These are phyloP conservation scores for Malurus elegans DNA, from an alignment of 2,113 vertebrate species.

Conservation along the genomic window DNA sequence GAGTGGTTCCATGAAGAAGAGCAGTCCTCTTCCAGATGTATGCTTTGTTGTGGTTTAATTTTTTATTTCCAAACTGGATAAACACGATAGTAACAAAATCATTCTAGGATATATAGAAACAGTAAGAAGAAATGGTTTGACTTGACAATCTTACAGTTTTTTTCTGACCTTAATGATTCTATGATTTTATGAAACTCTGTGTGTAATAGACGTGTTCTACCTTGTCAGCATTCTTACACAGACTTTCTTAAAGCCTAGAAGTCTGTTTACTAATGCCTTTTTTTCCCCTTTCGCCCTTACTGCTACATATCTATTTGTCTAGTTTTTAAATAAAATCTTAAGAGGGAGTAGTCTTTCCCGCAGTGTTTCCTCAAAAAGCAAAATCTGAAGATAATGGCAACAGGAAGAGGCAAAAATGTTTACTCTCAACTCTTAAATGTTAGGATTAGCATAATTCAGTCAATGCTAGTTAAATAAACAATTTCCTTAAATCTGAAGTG, in stretches of 20 bases:
- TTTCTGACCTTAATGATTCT: background rate
- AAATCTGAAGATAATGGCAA: background rate
- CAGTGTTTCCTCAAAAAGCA: background rate
- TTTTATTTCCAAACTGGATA: background rate
- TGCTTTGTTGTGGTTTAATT: background rate
- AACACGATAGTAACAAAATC: background rate
- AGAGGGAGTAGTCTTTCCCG: background rate
- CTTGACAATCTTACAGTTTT: background rate
- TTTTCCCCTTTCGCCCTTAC: background rate
- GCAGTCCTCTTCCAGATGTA: background rate
- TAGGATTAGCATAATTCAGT: background rate
- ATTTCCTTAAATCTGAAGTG: background rate
- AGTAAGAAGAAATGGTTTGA: background rate
- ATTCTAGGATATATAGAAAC: background rate
- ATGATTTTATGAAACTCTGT: background rate
- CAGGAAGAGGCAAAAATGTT: background rate
- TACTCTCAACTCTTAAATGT: background rate
- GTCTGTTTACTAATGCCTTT: background rate
- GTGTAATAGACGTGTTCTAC: background rate
- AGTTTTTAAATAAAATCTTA: background rate
- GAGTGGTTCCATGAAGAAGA: background rate
- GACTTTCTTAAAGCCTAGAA: background rate
- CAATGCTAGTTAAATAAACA: background rate
- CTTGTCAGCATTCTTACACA: background rate
- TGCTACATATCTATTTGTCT: background rate